Evolutionary conservation across 2,797 vertebrate genomes (phyloP), one percentile per base, ranked within the genome.

Genomic region (Alosa sapidissima): DNA sequence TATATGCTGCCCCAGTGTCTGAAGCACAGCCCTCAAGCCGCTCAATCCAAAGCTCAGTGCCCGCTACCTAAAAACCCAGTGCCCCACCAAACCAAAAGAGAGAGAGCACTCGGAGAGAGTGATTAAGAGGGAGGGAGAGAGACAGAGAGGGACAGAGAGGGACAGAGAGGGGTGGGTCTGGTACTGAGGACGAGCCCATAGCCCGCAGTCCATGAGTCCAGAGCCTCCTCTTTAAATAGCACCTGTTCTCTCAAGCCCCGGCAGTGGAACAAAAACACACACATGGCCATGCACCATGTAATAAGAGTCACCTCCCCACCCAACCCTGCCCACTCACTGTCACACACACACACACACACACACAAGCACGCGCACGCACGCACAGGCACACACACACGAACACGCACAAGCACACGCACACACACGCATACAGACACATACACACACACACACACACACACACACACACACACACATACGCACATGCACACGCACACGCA

Each of bases 221-320:
- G 47, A 84, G 52, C 58, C 86, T 78, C 45, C 36, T 84, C 91
- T 93, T 92, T 91, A 91, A 93, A 92, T 91, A 93, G 91, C 88
- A 81, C 86, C 88, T 83, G 86, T 88, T 84, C 81, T 81, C 84
- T 83, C 84, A 85, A 88, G 41, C 86, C 72, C 85, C 55, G 83
- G 86, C 68, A 88, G 86, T 88, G 86, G 54, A 87, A 89, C 87
- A 88, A 83, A 85, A 41, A 84, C 87, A 85, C 89, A 86, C 82
- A 89, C 49, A 41, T 41, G 41, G 41, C 81, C 55, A 82, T 75
- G 89, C 90, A 92, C 87, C 84, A 62, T 88, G 89, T 93, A 90
- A 93, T 89, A 85, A 89, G 91, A 94, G 90, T 86, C 82, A 75
- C 82, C n/a, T n/a, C n/a, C n/a, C n/a, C n/a, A n/a, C 51, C 54